Base-by-base conservation (phyloP, 2,888 invertebrate genomes). In the Lysandra coridon region DNA sequence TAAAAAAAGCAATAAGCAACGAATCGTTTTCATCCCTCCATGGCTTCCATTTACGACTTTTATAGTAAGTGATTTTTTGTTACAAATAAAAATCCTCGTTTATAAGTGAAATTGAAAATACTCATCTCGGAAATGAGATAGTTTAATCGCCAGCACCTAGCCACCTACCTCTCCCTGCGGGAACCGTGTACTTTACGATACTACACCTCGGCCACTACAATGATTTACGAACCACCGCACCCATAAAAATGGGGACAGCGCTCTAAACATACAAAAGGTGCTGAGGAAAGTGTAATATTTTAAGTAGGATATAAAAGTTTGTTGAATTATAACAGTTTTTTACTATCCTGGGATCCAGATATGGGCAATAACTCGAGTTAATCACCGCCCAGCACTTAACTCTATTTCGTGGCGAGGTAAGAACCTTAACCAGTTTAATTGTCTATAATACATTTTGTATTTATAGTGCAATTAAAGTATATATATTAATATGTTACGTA, bases 251-350 rank as follows among this genome's bases (percentile, higher is more conserved):
- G 91, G 92, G 94, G 94, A 93, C 92, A 92, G 91, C 90, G 90
- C 89, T 92, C 92, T 92, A 93, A 93, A 94, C 91, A 92, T 91
- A 94, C 94, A 94, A 94, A 94, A 94, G 94, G 93, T 93, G 93
- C 93, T 94, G 93, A 93, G 93, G 93, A 94, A 92, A 90, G 92
- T 92, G 91, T 93, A 93, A 94, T 93, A 93, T 93, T 94, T 91
- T 88, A 92, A 93, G 92, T 92, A 87, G 89, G 90, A 90, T 92
- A 93, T 93, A 93, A 94, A 93, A 92, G 90, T 92, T 92, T 90
- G 90, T 92, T 92, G 90, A 92, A 93, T 93, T 93, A 92, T 92
- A 93, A 93, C 92, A 91, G 92, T 91, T 93, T 92, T 93, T 93
- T 93, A 92, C 90, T 92, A 89, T 88, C 88, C 53, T 30, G 76